Evolutionary conservation across 2,113 vertebrate genomes (phyloP).

Genomic region (Mungos mungo): DNA sequence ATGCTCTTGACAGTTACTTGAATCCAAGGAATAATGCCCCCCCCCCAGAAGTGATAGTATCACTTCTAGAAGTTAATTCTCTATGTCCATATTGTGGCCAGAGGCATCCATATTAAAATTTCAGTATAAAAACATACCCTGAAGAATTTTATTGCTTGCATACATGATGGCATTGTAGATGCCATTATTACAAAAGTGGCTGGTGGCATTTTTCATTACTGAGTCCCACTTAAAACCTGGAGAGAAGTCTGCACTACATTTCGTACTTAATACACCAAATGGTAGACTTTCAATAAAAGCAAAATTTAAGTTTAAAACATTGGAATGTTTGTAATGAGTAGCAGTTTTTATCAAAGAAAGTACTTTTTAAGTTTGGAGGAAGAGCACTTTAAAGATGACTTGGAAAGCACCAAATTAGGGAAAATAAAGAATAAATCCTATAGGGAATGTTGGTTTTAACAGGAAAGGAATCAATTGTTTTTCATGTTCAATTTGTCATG

Average conservation of each 20-base stretch:
- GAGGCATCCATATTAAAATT: neutral
- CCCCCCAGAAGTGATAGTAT: neutral
- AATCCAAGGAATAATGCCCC: neutral
- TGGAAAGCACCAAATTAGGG: conserved; percentile 23
- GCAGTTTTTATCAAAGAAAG: conserved; percentile 4
- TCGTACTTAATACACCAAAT: neutral
- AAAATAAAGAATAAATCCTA: neutral
- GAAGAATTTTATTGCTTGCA: conserved; percentile 69
- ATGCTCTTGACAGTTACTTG: neutral
- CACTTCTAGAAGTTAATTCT: conserved; percentile 17
- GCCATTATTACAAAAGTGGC: conserved; percentile 39
- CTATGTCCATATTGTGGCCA: neutral
- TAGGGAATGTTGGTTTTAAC: neutral
- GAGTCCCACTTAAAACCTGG: conserved; percentile 8
- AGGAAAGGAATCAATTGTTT: conserved; percentile 16
- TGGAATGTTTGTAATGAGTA: conserved; percentile 18
- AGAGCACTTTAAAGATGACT: conserved; percentile 46
- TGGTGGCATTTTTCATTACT: conserved; percentile 39
- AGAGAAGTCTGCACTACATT: conserved; percentile 28
- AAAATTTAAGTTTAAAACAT: conserved; percentile 17
- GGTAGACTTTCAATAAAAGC: conserved; percentile 32
- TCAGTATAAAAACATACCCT: conserved; percentile 52
- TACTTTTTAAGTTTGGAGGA: conserved; percentile 39
- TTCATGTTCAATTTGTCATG: neutral
- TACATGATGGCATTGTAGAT: conserved; percentile 16